phyloP scores from a whole-genome alignment of 2,888 invertebrate genomes.

The Campoletis raptor region DNA sequence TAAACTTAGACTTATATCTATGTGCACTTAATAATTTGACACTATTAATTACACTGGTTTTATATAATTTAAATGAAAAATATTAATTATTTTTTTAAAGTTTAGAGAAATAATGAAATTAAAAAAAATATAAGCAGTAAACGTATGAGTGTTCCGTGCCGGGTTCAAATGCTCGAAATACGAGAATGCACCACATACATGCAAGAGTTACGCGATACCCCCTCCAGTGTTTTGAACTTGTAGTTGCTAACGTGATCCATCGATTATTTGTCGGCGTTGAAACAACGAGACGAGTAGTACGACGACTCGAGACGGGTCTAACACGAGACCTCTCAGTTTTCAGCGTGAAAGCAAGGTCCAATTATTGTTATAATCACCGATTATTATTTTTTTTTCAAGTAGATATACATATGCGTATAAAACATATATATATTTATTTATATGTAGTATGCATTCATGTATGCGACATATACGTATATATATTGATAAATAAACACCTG shows the following conservation, averaged over 20 bases:
- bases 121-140: not conserved
- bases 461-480: not conserved
- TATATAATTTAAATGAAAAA: too few relatives aligned
- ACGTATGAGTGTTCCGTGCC: not conserved
- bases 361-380: constrained; percentile 4
- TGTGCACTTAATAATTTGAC: too few relatives aligned
- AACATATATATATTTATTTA: not conserved
- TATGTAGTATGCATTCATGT: not conserved
- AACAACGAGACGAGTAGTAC: constrained; percentile 29
- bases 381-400: not conserved
- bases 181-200: not conserved
- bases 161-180: constrained; percentile 7
- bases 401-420: not conserved
- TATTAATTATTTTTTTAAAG: too few relatives aligned
- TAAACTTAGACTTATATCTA: too few relatives aligned
- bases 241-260: constrained; percentile 3
- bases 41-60: too few relatives aligned
- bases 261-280: constrained; percentile 37
- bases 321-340: constrained; percentile 28
- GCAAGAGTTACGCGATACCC: constrained; percentile 16
- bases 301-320: not conserved
- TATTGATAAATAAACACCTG: not conserved
- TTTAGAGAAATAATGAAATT: not conserved
- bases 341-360: not conserved
- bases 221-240: constrained; percentile 30